Evolutionary conservation across 2,888 invertebrate genomes (phyloP).

Genomic region (Hartigia nigra): DNA sequence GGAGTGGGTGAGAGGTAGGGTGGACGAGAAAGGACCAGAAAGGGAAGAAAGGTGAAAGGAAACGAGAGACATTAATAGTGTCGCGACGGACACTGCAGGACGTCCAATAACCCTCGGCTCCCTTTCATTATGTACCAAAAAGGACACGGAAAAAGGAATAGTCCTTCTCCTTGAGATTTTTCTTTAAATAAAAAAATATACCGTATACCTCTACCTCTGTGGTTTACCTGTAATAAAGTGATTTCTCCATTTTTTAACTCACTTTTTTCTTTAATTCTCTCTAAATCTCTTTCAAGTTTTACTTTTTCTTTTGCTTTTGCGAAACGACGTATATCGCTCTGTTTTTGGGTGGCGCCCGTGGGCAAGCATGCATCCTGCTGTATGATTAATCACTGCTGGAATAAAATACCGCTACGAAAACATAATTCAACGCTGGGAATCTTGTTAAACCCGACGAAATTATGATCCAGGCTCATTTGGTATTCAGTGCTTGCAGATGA

Average conservation of each 20-base stretch:
- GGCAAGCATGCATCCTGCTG: neutral
- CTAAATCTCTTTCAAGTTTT: neutral
- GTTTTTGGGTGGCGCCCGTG: neutral
- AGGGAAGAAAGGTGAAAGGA: neutral
- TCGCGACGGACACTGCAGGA: slow-evolving; percentile 7
- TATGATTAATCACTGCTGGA: slow-evolving; percentile 7
- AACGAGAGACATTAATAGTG: slow-evolving; percentile 1
- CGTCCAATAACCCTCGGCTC: slow-evolving; percentile 1
- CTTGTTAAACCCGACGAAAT: slow-evolving; percentile 44
- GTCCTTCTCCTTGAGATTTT: neutral
- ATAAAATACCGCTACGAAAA: slow-evolving; percentile 37
- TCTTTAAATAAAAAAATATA: neutral
- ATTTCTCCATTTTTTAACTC: neutral
- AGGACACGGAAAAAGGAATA: neutral
- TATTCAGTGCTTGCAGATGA: slow-evolving; percentile 31
- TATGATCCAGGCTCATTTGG: slow-evolving; percentile 39
- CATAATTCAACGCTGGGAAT: slow-evolving; percentile 39
- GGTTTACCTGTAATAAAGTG: neutral
- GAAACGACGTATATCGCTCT: neutral
- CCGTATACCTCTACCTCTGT: neutral
- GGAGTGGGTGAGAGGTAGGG: neutral
- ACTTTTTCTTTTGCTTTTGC: neutral
- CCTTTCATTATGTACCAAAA: neutral
- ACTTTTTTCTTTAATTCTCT: neutral
- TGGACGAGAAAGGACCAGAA: neutral